A percentile compares a stretch with the other conserved stretches of the same genome.
Evolutionary conservation across 2,888 invertebrate genomes (phyloP).

Genomic region (Prosopocoilus inquinatus): DNA sequence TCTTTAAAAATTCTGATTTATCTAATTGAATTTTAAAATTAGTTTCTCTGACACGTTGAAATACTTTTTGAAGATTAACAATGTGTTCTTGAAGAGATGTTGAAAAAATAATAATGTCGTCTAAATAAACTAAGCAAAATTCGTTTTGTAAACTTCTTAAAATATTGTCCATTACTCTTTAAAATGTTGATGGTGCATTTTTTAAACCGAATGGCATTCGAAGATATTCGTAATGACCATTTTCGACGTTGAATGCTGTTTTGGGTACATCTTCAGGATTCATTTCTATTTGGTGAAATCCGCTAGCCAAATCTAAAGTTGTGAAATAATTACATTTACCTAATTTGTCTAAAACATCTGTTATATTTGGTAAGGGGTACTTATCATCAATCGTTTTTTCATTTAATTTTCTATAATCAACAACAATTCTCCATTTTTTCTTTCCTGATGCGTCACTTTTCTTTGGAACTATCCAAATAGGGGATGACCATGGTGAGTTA

Average conservation of each 20-base stretch:
- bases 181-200: constrained; percentile 33
- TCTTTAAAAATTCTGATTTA: not conserved
- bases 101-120: constrained; percentile 23
- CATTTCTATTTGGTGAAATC: constrained; percentile 29
- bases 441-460: constrained; percentile 15
- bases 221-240: constrained; percentile 33
- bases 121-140: constrained; percentile 26
- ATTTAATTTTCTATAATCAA: constrained; percentile 20
- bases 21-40: not conserved
- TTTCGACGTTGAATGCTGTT: constrained; percentile 35
- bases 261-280: constrained; percentile 24
- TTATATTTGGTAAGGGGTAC: constrained; percentile 26
- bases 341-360: constrained; percentile 26
- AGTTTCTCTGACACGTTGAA: constrained; percentile 5
- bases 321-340: constrained; percentile 27
- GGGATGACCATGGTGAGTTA: not conserved
- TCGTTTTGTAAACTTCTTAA: constrained; percentile 8
- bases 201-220: constrained; percentile 36
- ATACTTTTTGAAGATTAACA: not conserved
- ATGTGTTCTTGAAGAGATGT: not conserved
- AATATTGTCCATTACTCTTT: constrained; percentile 29
- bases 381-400: constrained; percentile 24
- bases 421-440: constrained; percentile 13
- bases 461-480: constrained; percentile 19
- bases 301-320: constrained; percentile 25